phyloP scores from a whole-genome alignment of 2,888 invertebrate genomes.

The Heteropelma amictum region DNA sequence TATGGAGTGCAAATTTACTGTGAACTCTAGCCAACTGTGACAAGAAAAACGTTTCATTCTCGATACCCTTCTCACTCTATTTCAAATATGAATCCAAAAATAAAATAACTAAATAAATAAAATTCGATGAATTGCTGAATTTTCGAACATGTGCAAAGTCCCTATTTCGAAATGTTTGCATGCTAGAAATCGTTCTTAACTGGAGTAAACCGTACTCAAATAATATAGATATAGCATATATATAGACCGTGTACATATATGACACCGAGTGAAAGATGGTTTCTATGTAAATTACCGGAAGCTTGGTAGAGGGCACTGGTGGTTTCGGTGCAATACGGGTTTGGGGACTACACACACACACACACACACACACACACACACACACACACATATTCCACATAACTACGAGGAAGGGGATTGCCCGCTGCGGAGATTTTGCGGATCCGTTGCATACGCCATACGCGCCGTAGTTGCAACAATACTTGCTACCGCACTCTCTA shows the following conservation, averaged over 20 bases:
- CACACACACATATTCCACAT: too few relatives aligned
- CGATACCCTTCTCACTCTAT: too few relatives aligned
- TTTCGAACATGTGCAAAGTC: too few relatives aligned
- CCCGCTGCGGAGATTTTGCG: constrained; percentile 44
- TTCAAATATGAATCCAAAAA: too few relatives aligned
- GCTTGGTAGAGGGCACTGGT: constrained; percentile 35
- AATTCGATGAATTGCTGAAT: too few relatives aligned
- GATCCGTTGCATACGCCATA: constrained; percentile 21
- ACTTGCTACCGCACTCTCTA: constrained; percentile 19
- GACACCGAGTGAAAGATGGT: constrained; percentile 46
- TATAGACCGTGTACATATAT: not conserved
- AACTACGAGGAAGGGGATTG: constrained; percentile 38
- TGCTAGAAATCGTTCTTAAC: not conserved
- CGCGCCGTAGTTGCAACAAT: constrained; percentile 12
- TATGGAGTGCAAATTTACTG: too few relatives aligned
- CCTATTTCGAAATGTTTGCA: not conserved
- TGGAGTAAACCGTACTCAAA: not conserved
- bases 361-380: too few relatives aligned
- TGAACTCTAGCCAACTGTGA: too few relatives aligned
- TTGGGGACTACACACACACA: not conserved
- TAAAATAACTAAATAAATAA: too few relatives aligned
- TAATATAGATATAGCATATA: not conserved
- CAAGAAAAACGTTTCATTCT: too few relatives aligned
- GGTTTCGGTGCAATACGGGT: constrained; percentile 39
- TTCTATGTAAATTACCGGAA: constrained; percentile 52